A percentile compares a stretch with the other conserved stretches of the same genome.
These are phyloP conservation scores for Luperina nickerlii DNA, from an alignment of 2,888 invertebrate species.

Conservation along the genomic window DNA sequence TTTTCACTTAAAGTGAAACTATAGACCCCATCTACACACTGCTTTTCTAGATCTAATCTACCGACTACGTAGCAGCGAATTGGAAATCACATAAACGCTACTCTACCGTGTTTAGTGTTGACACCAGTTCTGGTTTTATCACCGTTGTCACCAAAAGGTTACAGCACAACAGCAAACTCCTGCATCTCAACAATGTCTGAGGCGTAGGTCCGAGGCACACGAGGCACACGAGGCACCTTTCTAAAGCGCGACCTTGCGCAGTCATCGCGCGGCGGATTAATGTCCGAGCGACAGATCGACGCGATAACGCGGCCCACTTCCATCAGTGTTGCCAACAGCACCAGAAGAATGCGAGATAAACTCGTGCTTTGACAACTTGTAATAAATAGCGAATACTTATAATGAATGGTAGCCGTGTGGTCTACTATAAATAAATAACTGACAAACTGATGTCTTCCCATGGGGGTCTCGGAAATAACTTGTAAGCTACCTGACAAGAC, in stretches of 20 bases:
- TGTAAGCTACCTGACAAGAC: not conserved
- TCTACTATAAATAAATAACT: slow-evolving; percentile 36
- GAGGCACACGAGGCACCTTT: slow-evolving; percentile 74
- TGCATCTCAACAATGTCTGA: slow-evolving; percentile 34
- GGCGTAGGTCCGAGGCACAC: slow-evolving; percentile 35
- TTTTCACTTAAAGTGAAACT: not conserved
- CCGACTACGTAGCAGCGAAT: not conserved
- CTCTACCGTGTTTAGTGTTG: slow-evolving; percentile 2
- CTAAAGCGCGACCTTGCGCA: slow-evolving; percentile 80
- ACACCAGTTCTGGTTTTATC: slow-evolving; percentile 27
- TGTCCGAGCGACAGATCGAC: slow-evolving; percentile 75
- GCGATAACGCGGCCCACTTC: slow-evolving; percentile 70
- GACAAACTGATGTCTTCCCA: slow-evolving; percentile 21
- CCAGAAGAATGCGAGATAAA: slow-evolving; percentile 62
- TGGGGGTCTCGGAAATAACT: not conserved
- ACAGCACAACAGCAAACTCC: slow-evolving; percentile 31
- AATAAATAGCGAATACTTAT: slow-evolving; percentile 59
- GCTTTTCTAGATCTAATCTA: not conserved
- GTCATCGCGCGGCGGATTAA: slow-evolving; percentile 69
- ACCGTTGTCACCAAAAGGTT: slow-evolving; percentile 27
- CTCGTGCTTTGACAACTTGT: slow-evolving; percentile 48
- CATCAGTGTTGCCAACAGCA: slow-evolving; percentile 59
- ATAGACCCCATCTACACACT: too few species aligned
- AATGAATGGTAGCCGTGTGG: slow-evolving; percentile 39
- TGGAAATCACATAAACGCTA: slow-evolving; percentile 4